Evolutionary conservation across 1,140 invertebrate species (phyloP).

Genomic region (Orchesella cincta): DNA sequence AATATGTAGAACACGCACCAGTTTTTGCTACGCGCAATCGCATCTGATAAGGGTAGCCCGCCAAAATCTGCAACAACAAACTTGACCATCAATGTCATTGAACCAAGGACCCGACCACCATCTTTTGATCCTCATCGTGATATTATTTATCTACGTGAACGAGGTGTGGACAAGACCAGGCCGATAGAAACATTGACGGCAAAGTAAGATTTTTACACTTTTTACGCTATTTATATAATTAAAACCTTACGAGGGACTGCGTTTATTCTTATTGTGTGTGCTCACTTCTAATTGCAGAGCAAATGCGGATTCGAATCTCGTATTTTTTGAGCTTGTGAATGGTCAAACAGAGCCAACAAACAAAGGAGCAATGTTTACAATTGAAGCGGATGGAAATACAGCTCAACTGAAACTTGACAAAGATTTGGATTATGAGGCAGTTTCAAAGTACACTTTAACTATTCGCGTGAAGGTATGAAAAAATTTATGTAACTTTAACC

Average conservation of each 20-base stretch:
- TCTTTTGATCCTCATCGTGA: constrained; percentile 64
- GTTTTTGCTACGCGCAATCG: constrained; percentile 73
- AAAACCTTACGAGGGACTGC: too few relatives aligned
- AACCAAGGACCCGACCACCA: constrained; percentile 84
- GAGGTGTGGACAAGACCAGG: constrained; percentile 68
- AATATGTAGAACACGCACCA: constrained; percentile 65
- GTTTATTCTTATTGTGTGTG: constrained; percentile 1
- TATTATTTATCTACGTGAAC: constrained; percentile 71
- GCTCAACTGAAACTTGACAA: constrained; percentile 73
- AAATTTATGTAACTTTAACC: too few relatives aligned
- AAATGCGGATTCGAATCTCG: constrained; percentile 68
- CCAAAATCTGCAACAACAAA: constrained; percentile 68
- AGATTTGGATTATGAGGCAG: constrained; percentile 78
- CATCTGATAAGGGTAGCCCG: constrained; percentile 71
- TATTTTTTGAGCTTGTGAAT: constrained; percentile 75
- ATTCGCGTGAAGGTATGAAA: constrained; percentile 69
- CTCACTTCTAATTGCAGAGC: constrained; percentile 60
- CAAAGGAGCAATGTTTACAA: constrained; percentile 71
- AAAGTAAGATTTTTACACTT: constrained; percentile 59
- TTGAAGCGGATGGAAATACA: constrained; percentile 68
- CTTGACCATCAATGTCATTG: constrained; percentile 78
- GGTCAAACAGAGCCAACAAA: constrained; percentile 82
- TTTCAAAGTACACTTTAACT: constrained; percentile 77
- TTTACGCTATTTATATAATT: constrained; percentile 25
- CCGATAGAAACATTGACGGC: constrained; percentile 71